A percentile compares a stretch with the other conserved stretches of the same genome.
phyloP scores from a whole-genome alignment of 2,113 vertebrate species.

The Urocynchramus pylzowi region DNA sequence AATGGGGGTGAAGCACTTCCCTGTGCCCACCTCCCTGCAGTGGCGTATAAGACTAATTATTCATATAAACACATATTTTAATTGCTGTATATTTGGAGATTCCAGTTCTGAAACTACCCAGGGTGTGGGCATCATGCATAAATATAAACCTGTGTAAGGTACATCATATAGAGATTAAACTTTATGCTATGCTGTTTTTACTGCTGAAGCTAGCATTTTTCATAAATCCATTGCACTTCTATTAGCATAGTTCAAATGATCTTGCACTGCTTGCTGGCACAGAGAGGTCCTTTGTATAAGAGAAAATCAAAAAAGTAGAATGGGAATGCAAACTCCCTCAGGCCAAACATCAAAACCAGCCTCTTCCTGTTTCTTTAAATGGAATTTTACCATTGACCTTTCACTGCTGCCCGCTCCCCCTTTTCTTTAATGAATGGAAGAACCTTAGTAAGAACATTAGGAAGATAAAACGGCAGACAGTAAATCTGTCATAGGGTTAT shows the following conservation, averaged over 20 bases:
- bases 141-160: neutral
- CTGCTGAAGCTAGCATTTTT: neutral
- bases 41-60: neutral
- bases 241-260: neutral
- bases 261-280: neutral
- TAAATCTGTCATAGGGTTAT: neutral
- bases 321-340: neutral
- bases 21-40: neutral
- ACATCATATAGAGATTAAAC: neutral
- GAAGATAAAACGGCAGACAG: neutral
- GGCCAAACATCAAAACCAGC: neutral
- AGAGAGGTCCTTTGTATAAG: neutral
- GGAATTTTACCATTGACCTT: neutral
- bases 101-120: neutral
- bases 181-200: neutral
- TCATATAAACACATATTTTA: neutral
- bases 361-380: neutral
- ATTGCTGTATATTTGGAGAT: neutral
- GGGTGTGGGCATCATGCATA: neutral
- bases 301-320: neutral
- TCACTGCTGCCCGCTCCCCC: rapidly evolving
- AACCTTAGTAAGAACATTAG: neutral
- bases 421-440: neutral
- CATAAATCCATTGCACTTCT: neutral
- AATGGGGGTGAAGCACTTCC: neutral